phyloP scores from a whole-genome alignment of 2,888 invertebrate genomes.

The Plagodis dolabraria region DNA sequence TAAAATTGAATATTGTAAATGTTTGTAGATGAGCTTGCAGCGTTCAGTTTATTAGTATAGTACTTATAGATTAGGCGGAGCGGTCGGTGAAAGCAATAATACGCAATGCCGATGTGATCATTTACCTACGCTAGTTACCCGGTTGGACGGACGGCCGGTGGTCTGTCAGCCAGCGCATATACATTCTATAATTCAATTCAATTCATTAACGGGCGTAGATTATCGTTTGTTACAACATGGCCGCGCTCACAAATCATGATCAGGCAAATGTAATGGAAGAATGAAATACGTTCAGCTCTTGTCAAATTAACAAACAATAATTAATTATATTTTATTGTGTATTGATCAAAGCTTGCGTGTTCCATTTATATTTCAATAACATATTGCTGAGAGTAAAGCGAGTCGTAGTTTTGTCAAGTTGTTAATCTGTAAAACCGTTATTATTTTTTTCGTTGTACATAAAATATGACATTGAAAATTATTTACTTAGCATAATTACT shows the following conservation, averaged over 20 bases:
- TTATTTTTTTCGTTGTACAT: slow-evolving; percentile 23
- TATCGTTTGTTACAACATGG: neutral
- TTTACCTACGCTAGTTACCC: slow-evolving; percentile 68
- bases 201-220: slow-evolving; percentile 17
- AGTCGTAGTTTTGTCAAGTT: neutral
- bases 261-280: no score
- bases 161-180: slow-evolving; percentile 47
- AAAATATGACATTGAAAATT: slow-evolving; percentile 17
- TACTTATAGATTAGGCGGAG: slow-evolving; percentile 42
- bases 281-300: no score
- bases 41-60: slow-evolving; percentile 58
- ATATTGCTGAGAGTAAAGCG: neutral
- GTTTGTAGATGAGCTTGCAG: slow-evolving; percentile 78
- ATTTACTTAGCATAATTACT: slow-evolving; percentile 25
- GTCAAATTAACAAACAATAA: no score
- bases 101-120: slow-evolving; percentile 32
- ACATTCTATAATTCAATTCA: slow-evolving; percentile 46
- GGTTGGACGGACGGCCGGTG: slow-evolving; percentile 33
- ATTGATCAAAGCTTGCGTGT: no score
- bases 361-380: no score
- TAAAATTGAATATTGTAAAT: slow-evolving; percentile 61
- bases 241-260: neutral
- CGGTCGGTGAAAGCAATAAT: slow-evolving; percentile 40
- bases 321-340: no score
- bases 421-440: slow-evolving; percentile 13